Evolutionary conservation across 2,797 vertebrate genomes (phyloP), one percentile per base, ranked within the genome.

Genomic region (Phrynocephalus guinanensis): DNA sequence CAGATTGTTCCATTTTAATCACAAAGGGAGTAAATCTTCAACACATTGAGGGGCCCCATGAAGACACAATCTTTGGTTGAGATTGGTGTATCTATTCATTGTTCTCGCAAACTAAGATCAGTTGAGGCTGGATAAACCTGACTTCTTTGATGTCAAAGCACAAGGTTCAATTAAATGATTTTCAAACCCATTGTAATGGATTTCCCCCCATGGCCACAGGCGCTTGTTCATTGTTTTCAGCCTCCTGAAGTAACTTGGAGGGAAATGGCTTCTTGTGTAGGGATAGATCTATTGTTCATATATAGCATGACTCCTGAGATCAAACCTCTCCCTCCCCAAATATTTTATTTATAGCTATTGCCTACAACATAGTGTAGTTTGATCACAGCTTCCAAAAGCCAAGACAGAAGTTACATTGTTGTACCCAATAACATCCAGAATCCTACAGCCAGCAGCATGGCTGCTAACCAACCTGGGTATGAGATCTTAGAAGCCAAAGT

Each of bases 171-270:
- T 68, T 26, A 52, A 87, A 77, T 56, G 30, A 56, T 77, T 82
- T 76, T 76, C 60, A 83, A 87, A 82, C 44, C 85, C 78, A 82
- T 67, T 71, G 77, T 44, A 71, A 86, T 26, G 68, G 76, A 86
- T 75, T 84, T 30, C 20, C 30, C 38, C 60, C 38, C 6, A 15
- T 38, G 9, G 68, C 28, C 38, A 24, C 70, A 81, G 38, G 26
- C 44, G 56, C 79, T 81, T 73, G 24, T 20, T 52, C 20, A 38
- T 13, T 6, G 3, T 18, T 28, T 30, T 13, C 16, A 3, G 7
- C 26, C 73, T 76, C 26, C 10, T 24, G 44, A 38, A 8, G 11
- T 6, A 5, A 28, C 70, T 24, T n/a, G 63, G 60, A 68, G 11
- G 20, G 44, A 66, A 15, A 44, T n/a, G 24, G 15, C 33, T 30